These are phyloP conservation scores for Lasioglossum albipes DNA, from an alignment of 1,140 invertebrate genomes.

Conservation along the genomic window DNA sequence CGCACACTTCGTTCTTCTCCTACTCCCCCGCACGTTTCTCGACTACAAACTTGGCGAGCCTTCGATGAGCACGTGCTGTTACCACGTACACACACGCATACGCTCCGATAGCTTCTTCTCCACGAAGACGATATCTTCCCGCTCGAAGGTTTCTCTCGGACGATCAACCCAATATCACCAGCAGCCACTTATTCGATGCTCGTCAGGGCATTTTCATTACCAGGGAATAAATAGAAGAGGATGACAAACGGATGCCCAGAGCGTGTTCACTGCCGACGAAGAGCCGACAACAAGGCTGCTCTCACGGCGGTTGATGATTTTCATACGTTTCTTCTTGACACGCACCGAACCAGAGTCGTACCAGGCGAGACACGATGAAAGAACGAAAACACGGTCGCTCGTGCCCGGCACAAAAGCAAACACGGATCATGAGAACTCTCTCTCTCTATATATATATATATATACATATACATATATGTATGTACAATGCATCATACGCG, in stretches of 20 bases:
- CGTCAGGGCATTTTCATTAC: slow-evolving; percentile 43
- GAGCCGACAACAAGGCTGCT: slow-evolving; percentile 42
- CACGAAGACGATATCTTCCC: slow-evolving; percentile 35
- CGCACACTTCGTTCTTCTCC: slow-evolving; percentile 52
- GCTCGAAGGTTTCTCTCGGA: slow-evolving; percentile 41
- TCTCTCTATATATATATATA: no score
- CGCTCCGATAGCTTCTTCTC: slow-evolving; percentile 42
- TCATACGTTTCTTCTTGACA: slow-evolving; percentile 38
- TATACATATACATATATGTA: slow-evolving; percentile 23
- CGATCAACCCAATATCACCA: neutral
- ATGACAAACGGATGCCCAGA: slow-evolving; percentile 20
- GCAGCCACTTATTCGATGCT: slow-evolving; percentile 3
- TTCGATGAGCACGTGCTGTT: slow-evolving; percentile 55
- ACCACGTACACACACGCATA: slow-evolving; percentile 1
- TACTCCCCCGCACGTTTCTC: slow-evolving; percentile 33
- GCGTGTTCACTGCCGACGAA: slow-evolving; percentile 60
- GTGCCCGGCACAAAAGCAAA: slow-evolving; percentile 33
- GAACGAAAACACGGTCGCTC: slow-evolving; percentile 34
- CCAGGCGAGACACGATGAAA: slow-evolving; percentile 24
- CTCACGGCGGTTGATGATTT: slow-evolving; percentile 37
- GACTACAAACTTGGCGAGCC: slow-evolving; percentile 44
- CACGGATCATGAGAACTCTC: slow-evolving; percentile 18
- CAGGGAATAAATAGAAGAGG: slow-evolving; percentile 12
- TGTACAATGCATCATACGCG: no score
- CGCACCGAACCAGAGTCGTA: slow-evolving; percentile 29